phyloP scores from a whole-genome alignment of 2,113 vertebrate genomes.

The Protobothrops flavoviridis region DNA sequence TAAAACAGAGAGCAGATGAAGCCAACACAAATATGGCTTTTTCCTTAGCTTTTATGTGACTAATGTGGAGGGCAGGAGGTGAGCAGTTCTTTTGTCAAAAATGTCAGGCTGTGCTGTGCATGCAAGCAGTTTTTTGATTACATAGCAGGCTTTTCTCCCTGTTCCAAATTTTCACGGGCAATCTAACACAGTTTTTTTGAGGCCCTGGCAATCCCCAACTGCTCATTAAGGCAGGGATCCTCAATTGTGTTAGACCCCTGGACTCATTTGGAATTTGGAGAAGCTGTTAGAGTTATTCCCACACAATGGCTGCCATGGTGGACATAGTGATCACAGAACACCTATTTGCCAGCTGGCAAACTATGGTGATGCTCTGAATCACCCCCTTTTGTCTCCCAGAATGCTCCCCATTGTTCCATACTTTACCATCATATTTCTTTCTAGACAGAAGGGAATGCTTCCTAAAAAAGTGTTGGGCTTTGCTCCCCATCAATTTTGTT shows the following conservation, averaged over 20 bases:
- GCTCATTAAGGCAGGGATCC: not conserved
- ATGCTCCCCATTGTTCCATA: not conserved
- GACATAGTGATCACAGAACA: not conserved
- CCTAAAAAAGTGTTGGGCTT: not conserved
- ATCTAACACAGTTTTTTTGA: not conserved
- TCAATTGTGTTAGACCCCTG: not conserved
- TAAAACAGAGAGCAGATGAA: not conserved
- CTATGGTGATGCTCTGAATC: not conserved
- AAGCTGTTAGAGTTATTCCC: not conserved
- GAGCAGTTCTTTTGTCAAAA: not conserved
- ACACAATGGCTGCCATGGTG: not conserved
- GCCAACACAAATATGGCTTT: rapidly evolving
- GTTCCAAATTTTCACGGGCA: not conserved
- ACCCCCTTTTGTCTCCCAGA: not conserved
- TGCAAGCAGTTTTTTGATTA: not conserved
- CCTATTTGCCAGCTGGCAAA: not conserved
- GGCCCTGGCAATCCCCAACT: not conserved
- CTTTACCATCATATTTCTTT: not conserved
- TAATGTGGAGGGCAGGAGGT: not conserved
- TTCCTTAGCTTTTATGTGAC: not conserved
- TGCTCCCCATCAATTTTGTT: not conserved
- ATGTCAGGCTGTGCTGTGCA: rapidly evolving
- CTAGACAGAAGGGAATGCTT: not conserved
- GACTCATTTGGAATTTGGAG: not conserved
- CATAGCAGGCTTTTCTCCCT: not conserved